Evolutionary conservation across 1,140 invertebrate genomes (phyloP).

Genomic region (Tetranychus cinnabarinus): DNA sequence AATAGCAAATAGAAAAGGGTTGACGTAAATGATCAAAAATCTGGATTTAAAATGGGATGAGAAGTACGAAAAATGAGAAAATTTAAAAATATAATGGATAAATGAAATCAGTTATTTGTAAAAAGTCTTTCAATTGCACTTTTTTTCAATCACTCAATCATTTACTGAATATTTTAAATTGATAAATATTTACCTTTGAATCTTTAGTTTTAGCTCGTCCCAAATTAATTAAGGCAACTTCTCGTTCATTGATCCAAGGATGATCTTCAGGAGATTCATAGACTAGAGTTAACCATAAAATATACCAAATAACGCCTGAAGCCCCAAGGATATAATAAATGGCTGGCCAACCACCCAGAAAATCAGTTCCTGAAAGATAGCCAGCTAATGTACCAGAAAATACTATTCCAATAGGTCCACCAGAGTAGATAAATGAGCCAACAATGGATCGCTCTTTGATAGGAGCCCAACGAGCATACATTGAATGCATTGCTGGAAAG

Average conservation of each 20-base stretch:
- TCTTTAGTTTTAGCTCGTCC: background rate
- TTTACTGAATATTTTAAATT: too few species aligned
- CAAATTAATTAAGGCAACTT: constrained; percentile 36
- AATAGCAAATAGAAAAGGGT: too few species aligned
- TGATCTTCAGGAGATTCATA: constrained; percentile 62
- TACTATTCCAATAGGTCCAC: constrained; percentile 18
- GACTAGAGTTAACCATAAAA: constrained; percentile 56
- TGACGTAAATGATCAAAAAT: too few species aligned
- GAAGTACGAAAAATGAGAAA: too few species aligned
- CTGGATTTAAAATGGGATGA: too few species aligned
- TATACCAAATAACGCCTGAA: constrained; percentile 51
- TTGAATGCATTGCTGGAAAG: constrained; percentile 19
- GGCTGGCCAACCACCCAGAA: constrained; percentile 14
- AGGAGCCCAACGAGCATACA: constrained; percentile 18
- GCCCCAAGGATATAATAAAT: constrained; percentile 11
- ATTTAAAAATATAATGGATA: too few species aligned
- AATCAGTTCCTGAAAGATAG: constrained; percentile 33
- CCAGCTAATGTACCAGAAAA: constrained; percentile 15
- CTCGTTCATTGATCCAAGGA: constrained; percentile 36
- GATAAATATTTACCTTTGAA: background rate
- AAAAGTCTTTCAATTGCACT: too few species aligned
- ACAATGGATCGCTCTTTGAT: constrained; percentile 7
- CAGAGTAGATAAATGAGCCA: constrained; percentile 10
- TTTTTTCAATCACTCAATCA: too few species aligned
- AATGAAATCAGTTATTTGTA: too few species aligned